Base-by-base conservation (phyloP, 2,113 vertebrate species). In the Sylvia atricapilla region DNA sequence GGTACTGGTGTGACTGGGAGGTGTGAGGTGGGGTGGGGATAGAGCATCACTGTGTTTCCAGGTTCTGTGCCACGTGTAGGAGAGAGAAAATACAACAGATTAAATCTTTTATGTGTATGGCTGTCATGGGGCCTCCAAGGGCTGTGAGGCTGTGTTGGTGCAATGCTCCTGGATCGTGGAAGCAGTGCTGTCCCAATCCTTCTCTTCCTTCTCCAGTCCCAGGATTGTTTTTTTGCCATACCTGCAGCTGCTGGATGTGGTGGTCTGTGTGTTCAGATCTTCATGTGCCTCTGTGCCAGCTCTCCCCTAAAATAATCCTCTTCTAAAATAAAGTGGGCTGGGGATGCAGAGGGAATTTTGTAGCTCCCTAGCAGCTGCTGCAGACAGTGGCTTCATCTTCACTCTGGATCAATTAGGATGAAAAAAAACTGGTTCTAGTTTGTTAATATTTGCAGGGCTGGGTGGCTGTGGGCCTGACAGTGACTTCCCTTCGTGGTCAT, bases 31-130 rank as follows among this genome's bases (percentile, higher is more conserved):
- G 37, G 28, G 66, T 37, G 20, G 13, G 35, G 69, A 55, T 9
- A 3, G 6, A 64, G 41, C 0, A 0, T 39, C 1, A 2, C 39
- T 35, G 53, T 11, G 0, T 68, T 85, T 79, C 43, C 46, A 0
- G 1, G 21, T 72, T 96, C 80, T 74, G 56, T 81, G 88, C 44
- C 35, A 4, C 0, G 0, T 28, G 3, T 1, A 4, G 25, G 16
- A 55, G 33, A 15, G 37, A 43, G 58, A n/a, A 70, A 79, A 85
- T 31, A 47, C 28, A 62, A 37, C 1, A 43, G 19, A 31, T 56
- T 58, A 37, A 49, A 30, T 64, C 46, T 79, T 89, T 81, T 77
- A 67, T 62, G 49, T 39, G 10, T 63, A 22, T 70, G 6, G 5
- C 52, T 56, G 68, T 41, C 68, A 46, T 0, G 1, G 43, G 47